Base-by-base conservation (phyloP, 2,888 invertebrate genomes). In the Latrodectus elegans region DNA sequence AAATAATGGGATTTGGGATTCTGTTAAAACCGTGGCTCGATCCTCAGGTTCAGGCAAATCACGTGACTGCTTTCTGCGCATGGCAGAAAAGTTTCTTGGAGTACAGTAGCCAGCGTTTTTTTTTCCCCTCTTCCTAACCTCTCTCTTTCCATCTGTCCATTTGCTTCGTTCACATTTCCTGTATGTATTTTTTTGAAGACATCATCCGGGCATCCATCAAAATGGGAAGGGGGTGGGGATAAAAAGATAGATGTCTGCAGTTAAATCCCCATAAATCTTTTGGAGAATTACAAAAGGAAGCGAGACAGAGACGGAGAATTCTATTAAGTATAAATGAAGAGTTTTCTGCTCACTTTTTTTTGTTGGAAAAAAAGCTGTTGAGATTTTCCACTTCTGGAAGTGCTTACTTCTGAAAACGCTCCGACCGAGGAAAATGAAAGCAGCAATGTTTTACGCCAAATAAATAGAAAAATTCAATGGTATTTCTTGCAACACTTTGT, bases 191-290 rank as follows among this genome's bases (percentile, higher is more conserved):
- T 60, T 60, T 12, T 60, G 60, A 60, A 60, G 60, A 60, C 60
- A 60, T 60, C 60, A 60, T 15, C 3, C 60, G 14, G 74, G 53
- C 77, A 77, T 77, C 77, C 77, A 67, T 77, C 77, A 68, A 68
- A 26, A 53, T 11, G 17, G 12, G 12, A 67, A 68, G 67, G 53
- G 51, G 26, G 52, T 11, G 51, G 8, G 12, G 68, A 64, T 51
- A 51, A 68, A 64, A 53, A 49, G 52, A 65, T 64, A 17, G 38
- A 12, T 60, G 51, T 22, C 65, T 14, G 77, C 68, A 26, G 67
- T 77, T 77, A 77, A 77, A 77, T 53, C 68, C 77, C 51, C 77
- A 77, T 77, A 77, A 77, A 77, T 77, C 77, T 77, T 51, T 12
- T 17, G 53, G 8, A 71, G 15, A n/a, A 17, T 49, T 38, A 64